Conservation (phyloP, 2,888 invertebrate genomes). For the Hemicrepidius hirtus region DNA sequence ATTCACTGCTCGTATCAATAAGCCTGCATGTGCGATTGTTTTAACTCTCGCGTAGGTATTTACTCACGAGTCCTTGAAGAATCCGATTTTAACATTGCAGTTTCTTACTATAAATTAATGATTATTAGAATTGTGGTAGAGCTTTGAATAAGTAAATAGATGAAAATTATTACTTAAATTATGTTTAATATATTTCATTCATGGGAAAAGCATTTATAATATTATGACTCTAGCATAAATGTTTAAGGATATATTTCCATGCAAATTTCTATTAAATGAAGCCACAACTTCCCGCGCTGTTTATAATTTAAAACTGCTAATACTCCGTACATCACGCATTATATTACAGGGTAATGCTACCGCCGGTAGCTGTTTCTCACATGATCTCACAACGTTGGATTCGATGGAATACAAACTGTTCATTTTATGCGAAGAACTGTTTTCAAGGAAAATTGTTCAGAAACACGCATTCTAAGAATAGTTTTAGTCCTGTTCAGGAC, state of each 20-base stretch:
- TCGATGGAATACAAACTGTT: conserved; percentile 34
- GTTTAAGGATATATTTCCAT: conserved; percentile 12
- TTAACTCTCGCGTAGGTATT: conserved; percentile 5
- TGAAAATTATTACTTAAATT: no score
- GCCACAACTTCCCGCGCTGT: conserved; percentile 2
- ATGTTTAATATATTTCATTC: no score
- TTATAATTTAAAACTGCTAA: conserved; percentile 36
- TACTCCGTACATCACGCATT: conserved; percentile 38
- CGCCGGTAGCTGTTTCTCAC: conserved; percentile 37
- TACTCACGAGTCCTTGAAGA: no score
- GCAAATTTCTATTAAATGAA: conserved; percentile 15
- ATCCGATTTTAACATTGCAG: no score
- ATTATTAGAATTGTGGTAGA: no score
- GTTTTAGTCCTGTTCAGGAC: no score
- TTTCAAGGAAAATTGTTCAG: conserved; percentile 6
- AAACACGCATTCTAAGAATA: no score
- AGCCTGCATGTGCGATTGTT: conserved; percentile 13
- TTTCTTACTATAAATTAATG: no score
- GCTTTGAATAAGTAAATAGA: no score
- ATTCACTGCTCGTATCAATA: conserved; percentile 51
- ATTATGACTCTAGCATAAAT: neutral
- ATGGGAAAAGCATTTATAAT: no score
- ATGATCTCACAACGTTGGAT: conserved; percentile 30
- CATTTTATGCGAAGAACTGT: conserved; percentile 8
- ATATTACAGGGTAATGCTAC: conserved; percentile 36